These are phyloP conservation scores for Balaeniceps rex DNA, from an alignment of 2,113 vertebrate species.

Conservation along the genomic window DNA sequence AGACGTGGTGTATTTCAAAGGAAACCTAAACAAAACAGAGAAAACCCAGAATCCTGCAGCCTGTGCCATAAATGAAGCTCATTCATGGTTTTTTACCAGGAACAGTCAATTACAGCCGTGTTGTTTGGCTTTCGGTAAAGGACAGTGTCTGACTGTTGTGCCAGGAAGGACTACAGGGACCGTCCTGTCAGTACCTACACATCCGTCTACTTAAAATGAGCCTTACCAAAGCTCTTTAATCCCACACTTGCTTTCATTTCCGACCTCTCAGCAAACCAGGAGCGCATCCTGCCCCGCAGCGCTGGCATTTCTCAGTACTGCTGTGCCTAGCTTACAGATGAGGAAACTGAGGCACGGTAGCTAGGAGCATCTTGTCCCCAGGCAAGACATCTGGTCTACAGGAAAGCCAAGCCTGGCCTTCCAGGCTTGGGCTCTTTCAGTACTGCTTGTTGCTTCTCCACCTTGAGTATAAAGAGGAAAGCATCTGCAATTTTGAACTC, in stretches of 20 bases:
- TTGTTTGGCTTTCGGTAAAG: constrained; percentile 28
- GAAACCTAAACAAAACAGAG: constrained; percentile 51
- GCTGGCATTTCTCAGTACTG: background rate
- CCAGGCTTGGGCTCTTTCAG: background rate
- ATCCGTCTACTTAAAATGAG: background rate
- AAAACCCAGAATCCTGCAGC: constrained; percentile 49
- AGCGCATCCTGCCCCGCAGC: background rate
- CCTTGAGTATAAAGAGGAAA: background rate
- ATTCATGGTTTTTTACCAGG: constrained; percentile 45
- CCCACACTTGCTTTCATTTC: background rate
- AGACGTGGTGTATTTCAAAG: constrained; percentile 38
- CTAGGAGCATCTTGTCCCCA: background rate
- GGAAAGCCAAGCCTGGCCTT: background rate
- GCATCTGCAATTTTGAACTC: background rate
- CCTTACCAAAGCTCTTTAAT: background rate
- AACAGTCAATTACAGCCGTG: constrained; percentile 15
- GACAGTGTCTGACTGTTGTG: constrained; percentile 3
- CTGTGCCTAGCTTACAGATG: background rate
- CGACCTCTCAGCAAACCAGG: background rate
- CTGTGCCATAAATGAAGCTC: constrained; percentile 50
- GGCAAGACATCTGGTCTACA: background rate
- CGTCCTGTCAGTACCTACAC: background rate
- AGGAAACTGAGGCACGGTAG: background rate
- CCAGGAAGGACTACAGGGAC: background rate
- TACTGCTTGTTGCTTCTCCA: background rate